phyloP scores from a whole-genome alignment of 2,797 vertebrate genomes.

The Thripadectes ignobilis region DNA sequence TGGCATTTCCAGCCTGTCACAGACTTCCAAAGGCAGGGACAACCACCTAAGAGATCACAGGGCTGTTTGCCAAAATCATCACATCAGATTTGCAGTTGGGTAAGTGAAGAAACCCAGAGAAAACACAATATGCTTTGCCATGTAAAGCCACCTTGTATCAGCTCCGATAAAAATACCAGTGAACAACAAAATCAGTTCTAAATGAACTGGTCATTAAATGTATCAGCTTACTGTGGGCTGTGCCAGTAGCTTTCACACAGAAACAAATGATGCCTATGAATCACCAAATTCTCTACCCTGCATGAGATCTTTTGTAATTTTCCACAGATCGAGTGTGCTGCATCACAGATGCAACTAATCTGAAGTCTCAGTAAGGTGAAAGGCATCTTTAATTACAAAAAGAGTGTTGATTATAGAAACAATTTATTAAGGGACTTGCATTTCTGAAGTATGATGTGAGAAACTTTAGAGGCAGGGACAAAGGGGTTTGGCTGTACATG shows the following conservation, averaged over 20 bases:
- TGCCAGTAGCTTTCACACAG: neutral
- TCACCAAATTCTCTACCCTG: neutral
- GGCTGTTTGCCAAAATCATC: neutral
- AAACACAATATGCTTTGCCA: neutral
- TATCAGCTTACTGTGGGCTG: neutral
- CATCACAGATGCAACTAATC: neutral
- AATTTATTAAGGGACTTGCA: neutral
- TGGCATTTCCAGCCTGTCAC: neutral
- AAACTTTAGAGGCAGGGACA: neutral
- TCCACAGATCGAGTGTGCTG: neutral
- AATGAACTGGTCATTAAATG: conserved; percentile 8
- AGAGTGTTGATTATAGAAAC: neutral
- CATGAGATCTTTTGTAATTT: neutral
- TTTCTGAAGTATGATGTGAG: neutral
- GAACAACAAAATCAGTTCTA: neutral
- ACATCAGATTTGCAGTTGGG: neutral
- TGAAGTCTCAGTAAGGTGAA: neutral
- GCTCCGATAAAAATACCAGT: neutral
- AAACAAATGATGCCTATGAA: conserved; percentile 32
- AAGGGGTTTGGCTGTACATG: neutral
- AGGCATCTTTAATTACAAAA: neutral
- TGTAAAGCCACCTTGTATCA: neutral
- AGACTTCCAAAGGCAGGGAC: neutral
- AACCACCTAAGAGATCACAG: neutral
- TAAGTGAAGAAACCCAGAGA: neutral